phyloP scores from a whole-genome alignment of 1,140 invertebrate genomes.

The Drosophila kohkoa region DNA sequence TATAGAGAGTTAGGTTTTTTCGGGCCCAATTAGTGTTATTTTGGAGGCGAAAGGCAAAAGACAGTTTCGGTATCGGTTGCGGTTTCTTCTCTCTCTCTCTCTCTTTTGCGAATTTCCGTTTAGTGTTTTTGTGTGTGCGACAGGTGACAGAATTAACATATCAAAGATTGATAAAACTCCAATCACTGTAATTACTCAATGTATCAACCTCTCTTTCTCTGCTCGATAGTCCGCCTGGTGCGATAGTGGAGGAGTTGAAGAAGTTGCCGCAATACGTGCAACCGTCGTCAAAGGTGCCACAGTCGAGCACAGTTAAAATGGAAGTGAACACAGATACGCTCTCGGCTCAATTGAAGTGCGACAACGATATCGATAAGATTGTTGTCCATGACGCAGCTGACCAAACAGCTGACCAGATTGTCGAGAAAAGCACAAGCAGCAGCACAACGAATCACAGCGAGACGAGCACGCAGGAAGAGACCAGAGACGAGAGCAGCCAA shows the following conservation, averaged over 20 bases:
- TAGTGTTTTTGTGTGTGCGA: slow-evolving; percentile 38
- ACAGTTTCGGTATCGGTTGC: slow-evolving; percentile 16
- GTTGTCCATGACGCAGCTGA: slow-evolving; percentile 53
- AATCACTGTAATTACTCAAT: slow-evolving; percentile 67
- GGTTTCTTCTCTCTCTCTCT: not conserved
- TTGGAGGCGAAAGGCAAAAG: slow-evolving; percentile 59
- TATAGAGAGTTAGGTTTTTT: slow-evolving; percentile 8
- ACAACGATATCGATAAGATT: slow-evolving; percentile 62
- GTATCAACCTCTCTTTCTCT: slow-evolving; percentile 10
- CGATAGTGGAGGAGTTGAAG: slow-evolving; percentile 72
- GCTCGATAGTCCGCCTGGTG: slow-evolving; percentile 48
- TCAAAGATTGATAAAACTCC: slow-evolving; percentile 54
- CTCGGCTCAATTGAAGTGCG: slow-evolving; percentile 27
- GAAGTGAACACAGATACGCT: slow-evolving; percentile 45
- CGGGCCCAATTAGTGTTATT: slow-evolving; percentile 64
- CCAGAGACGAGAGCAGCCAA: slow-evolving; percentile 25
- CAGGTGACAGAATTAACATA: slow-evolving; percentile 73
- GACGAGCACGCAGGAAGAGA: slow-evolving; percentile 31
- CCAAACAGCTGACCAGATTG: slow-evolving; percentile 37
- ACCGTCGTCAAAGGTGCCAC: slow-evolving; percentile 48
- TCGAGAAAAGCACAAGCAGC: slow-evolving; percentile 15
- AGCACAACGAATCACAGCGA: slow-evolving; percentile 40
- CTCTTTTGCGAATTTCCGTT: slow-evolving; percentile 49
- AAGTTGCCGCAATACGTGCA: slow-evolving; percentile 53
- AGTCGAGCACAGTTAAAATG: slow-evolving; percentile 51